Percentiles rank a stretch among this genome's conserved stretches.
Conservation (phyloP, 2,888 invertebrate species). For the Cecidostiba fungosa region DNA sequence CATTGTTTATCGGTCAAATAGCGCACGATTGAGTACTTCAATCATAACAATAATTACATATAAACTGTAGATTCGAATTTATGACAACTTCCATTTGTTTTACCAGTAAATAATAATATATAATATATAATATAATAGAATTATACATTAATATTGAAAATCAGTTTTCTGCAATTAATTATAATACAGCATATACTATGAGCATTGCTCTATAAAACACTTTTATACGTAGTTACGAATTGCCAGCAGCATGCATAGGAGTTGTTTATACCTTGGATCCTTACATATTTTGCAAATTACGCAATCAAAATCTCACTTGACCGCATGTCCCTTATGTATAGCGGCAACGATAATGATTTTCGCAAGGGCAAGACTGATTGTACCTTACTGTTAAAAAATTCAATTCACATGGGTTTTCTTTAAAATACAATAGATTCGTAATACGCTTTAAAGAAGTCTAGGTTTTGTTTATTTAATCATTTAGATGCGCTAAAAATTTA, state of each 20-base stretch:
- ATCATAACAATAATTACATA: slow-evolving; percentile 61
- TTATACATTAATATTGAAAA: slow-evolving; percentile 61
- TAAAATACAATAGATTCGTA: slow-evolving; percentile 10
- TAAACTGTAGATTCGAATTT: slow-evolving; percentile 61
- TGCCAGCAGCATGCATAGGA: slow-evolving; percentile 68
- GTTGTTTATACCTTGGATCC: slow-evolving; percentile 64
- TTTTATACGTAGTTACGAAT: slow-evolving; percentile 66
- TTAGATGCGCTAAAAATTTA: slow-evolving; percentile 9
- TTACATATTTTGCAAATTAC: slow-evolving; percentile 64
- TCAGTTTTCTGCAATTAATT: slow-evolving; percentile 60
- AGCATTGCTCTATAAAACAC: slow-evolving; percentile 68
- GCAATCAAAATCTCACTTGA: slow-evolving; percentile 66
- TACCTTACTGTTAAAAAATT: slow-evolving; percentile 53
- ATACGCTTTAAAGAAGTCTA: slow-evolving; percentile 10
- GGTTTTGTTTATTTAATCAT: slow-evolving; percentile 9
- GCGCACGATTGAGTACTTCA: slow-evolving; percentile 48
- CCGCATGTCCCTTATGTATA: slow-evolving; percentile 43
- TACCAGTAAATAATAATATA: slow-evolving; percentile 64
- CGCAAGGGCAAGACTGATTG: slow-evolving; percentile 61
- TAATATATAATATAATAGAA: slow-evolving; percentile 53
- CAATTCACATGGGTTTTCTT: slow-evolving; percentile 16
- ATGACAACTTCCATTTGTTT: slow-evolving; percentile 64
- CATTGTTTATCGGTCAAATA: slow-evolving; percentile 53
- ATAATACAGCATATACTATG: slow-evolving; percentile 63
- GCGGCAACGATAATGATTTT: slow-evolving; percentile 56